phyloP scores from a whole-genome alignment of 2,888 invertebrate species.

The Polietes domitor region DNA sequence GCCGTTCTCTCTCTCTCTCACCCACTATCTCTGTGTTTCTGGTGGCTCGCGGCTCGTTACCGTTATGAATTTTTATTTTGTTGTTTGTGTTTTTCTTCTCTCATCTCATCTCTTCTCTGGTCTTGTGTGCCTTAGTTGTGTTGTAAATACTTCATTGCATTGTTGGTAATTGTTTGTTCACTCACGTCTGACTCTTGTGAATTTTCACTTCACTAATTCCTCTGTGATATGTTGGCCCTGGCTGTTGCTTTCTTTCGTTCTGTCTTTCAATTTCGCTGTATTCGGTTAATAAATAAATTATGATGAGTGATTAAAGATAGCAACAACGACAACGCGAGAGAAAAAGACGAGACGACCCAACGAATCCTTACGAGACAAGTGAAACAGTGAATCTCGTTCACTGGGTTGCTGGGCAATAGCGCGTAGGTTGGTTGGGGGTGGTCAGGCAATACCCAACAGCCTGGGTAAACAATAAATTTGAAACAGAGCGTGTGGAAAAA shows the following conservation, averaged over 20 bases:
- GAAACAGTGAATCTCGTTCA: conserved; percentile 17
- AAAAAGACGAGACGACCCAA: not conserved
- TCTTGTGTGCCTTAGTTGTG: conserved; percentile 1
- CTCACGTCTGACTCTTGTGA: conserved; percentile 13
- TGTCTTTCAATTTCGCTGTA: not conserved
- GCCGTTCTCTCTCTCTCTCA: too few relatives aligned
- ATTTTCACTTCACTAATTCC: conserved; percentile 45
- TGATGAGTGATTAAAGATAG: conserved; percentile 65
- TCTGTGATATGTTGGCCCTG: not conserved
- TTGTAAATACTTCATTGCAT: not conserved
- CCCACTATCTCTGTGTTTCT: too few relatives aligned
- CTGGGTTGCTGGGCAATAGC: not conserved
- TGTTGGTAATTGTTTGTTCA: not conserved
- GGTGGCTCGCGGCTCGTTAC: not conserved
- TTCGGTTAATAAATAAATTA: conserved; percentile 65
- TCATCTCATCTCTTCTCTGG: not conserved
- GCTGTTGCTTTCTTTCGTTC: not conserved
- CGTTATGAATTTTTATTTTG: not conserved
- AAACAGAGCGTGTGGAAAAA: conserved; percentile 27
- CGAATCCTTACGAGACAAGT: not conserved
- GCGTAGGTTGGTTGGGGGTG: not conserved
- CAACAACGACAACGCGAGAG: conserved; percentile 1
- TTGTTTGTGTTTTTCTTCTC: not conserved
- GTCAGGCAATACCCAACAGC: too few relatives aligned
- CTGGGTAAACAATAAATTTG: not conserved